phyloP scores from a whole-genome alignment of 2,797 vertebrate species.

The Alfaro cultratus region DNA sequence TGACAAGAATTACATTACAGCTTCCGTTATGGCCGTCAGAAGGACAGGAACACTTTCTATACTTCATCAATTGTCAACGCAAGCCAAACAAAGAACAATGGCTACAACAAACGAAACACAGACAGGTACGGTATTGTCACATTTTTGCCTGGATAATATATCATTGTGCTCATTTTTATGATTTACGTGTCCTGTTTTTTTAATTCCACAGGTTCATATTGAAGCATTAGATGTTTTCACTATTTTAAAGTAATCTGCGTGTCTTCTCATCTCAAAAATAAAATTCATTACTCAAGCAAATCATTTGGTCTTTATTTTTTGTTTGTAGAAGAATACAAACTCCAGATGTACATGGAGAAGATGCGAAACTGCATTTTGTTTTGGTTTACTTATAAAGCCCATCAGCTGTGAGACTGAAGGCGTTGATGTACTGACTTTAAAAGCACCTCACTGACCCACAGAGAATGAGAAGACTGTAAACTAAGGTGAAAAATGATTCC shows the following conservation, averaged over 20 bases:
- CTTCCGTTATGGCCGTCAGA: slow-evolving; percentile 40
- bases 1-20: slow-evolving; percentile 28
- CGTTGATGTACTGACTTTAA: slow-evolving; percentile 40
- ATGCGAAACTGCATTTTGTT: background rate
- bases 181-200: slow-evolving; percentile 4
- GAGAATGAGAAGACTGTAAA: slow-evolving; percentile 73
- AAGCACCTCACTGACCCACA: slow-evolving; percentile 58
- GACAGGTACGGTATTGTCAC: slow-evolving; percentile 48
- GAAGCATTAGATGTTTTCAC: slow-evolving; percentile 23
- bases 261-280: slow-evolving; percentile 7
- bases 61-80: slow-evolving; percentile 20
- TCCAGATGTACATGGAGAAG: background rate
- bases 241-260: background rate
- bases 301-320: slow-evolving; percentile 4
- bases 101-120: slow-evolving; percentile 46
- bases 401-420: slow-evolving; percentile 21
- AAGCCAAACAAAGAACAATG: slow-evolving; percentile 25
- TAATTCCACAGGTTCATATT: slow-evolving; percentile 60
- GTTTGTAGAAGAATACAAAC: slow-evolving; percentile 23
- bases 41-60: slow-evolving; percentile 11
- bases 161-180: background rate
- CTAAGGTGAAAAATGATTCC: slow-evolving; percentile 67
- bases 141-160: background rate
- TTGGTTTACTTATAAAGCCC: background rate
- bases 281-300: background rate